These are phyloP conservation scores for Neodiprion lecontei DNA, from an alignment of 1,140 invertebrate genomes.

Conservation along the genomic window DNA sequence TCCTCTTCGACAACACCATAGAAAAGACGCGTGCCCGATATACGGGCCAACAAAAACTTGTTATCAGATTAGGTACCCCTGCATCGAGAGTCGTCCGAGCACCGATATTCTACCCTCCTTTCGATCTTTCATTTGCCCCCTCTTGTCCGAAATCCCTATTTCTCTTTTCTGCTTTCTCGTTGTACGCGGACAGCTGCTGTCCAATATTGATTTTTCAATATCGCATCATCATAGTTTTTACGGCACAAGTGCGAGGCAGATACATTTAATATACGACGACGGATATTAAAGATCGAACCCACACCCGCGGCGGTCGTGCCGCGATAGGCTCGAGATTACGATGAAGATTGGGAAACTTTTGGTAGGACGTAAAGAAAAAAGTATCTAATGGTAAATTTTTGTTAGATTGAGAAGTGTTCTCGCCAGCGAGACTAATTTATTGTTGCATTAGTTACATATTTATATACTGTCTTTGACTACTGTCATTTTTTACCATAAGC, in stretches of 20 bases:
- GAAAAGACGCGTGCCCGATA: conserved; percentile 48
- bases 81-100: neutral
- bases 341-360: conserved; percentile 20
- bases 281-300: neutral
- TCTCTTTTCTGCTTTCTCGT: neutral
- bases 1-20: conserved; percentile 32
- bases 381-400: too few species aligned
- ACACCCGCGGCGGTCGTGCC: neutral
- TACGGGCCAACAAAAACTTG: conserved; percentile 55
- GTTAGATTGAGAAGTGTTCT: too few species aligned
- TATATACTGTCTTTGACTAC: too few species aligned
- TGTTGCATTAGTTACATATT: too few species aligned
- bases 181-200: neutral
- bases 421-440: too few species aligned
- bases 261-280: neutral
- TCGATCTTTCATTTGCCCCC: conserved; percentile 16
- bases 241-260: conserved; percentile 9
- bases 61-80: conserved; percentile 58
- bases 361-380: conserved; percentile 18
- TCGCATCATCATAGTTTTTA: neutral
- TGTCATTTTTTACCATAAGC: too few species aligned
- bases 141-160: neutral
- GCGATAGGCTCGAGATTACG: conserved; percentile 19
- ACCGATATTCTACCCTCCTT: conserved; percentile 29
- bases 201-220: conserved; percentile 17